Base-by-base conservation (phyloP, 2,113 vertebrate genomes). In the Oncorhynchus clarkii region DNA sequence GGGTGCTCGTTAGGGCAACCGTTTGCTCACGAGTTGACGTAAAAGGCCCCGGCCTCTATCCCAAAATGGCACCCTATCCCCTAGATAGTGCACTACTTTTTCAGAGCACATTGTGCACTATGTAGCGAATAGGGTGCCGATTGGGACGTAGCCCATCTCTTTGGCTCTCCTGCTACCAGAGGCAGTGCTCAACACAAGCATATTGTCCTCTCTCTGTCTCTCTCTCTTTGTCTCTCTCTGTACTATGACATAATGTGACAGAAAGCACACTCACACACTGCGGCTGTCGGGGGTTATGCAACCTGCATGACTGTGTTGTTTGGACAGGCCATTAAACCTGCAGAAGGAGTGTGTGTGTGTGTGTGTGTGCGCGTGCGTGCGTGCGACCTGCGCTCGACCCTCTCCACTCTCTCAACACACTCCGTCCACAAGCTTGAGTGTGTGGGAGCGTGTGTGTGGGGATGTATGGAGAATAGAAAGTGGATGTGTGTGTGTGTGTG, bases 241-340 rank as follows among this genome's bases (percentile, higher is more conserved):
- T 45, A 26, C 49, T 51, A 48, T 82, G 78, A 75, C 65, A 57
- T 79, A 79, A 82, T 72, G n/a, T 54, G 66, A 62, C 18, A 49
- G 31, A 78, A 78, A 73, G 70, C 70, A 22, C 71, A 51, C 49
- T 4, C 49, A 51, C 49, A 39, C 39, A 67, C 16, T 59, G 51
- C 45, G n/a, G 9, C 49, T 26, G 29, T 24, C 29, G 14, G 5
- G 14, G 60, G 11, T 16, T 16, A 27, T 71, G 64, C 66, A 76
- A 49, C 54, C 26, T n/a, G 13, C 16, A 3, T 60, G 45, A 48
- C 27, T 9, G 39, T 51, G 11, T 51, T 69, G 27, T 65, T 66
- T 62, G 60, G 34, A 67, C 31, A 13, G 70, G 31, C 65, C 48
- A 59, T 73, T 79, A 73, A 73, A 54, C 57, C n/a, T 68, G 64